Base-by-base conservation (phyloP, 2,113 vertebrate genomes). In the Vicugna pacos region DNA sequence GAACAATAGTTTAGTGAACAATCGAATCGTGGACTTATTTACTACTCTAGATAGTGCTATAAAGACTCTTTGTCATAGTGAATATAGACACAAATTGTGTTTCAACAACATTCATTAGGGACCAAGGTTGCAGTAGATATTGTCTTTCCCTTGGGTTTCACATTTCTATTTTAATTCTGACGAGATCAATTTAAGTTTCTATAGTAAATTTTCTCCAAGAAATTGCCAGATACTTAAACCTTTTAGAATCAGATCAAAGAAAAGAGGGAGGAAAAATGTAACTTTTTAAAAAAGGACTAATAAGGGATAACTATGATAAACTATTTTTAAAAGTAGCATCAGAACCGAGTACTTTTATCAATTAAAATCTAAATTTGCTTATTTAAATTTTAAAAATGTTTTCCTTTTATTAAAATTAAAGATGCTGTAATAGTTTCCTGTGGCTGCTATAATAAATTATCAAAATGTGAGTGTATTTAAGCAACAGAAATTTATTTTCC, bases 21-120 rank as follows among this genome's bases (percentile, higher is more conserved):
- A 52, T 30, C 80, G 26, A 96, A 94, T 94, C 35, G 91, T 93
- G 56, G 83, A 91, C 50, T 97, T 93, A 94, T 93, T 97, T 96
- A 97, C 95, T 60, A 52, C 6, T 72, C 70, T 8, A 95, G 48
- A 52, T 9, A 91, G 26, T 73, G 82, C 69, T 95, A 0, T 56
- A 96, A 96, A 97, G 96, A 91, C 10, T 17, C 16, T 89, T 94
- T 94, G 72, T 46, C 24, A 81, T 12, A 58, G n/a, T 90, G 76
- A 84, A 28, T 96, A 82, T 76, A 75, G 15, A 90, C 2, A 91
- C 8, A 95, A 14, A 26, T 86, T 85, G 7, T 82, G 46, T 96
- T 97, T 90, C 86, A 91, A 7, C 8, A 97, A 82, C 75, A 95
- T 2, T 89, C 12, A 62, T 0, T 54, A 54, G 35, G 28, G 60